Evolutionary conservation across 1,140 invertebrate genomes (phyloP), one percentile per base, ranked within the genome.

Genomic region (Bombus consobrinus): DNA sequence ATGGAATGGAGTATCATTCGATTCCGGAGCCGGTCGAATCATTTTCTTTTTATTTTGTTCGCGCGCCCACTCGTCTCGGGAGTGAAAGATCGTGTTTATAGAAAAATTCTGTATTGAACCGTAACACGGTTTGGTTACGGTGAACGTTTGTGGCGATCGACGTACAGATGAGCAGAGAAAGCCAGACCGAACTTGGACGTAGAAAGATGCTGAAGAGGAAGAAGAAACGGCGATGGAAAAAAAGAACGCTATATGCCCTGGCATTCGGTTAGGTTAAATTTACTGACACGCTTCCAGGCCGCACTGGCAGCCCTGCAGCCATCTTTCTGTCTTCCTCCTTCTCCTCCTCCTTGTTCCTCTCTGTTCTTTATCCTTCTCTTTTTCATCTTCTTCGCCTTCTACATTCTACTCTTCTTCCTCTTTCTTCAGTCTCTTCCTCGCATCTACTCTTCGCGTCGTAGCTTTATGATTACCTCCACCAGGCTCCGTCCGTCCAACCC

Each of bases 251-350:
- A 78, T 73, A 89, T 88, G 87, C 85, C 74, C 85, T 87, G 85
- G 87, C 87, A 90, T 91, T 91, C 89, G 90, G 90, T 91, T 91
- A 91, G 89, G 89, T 90, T 91, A 91, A 91, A 91, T 91, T 91
- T 90, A 91, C 89, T 89, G 89, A 91, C 90, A 91, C 89, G 90
- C 87, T 91, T 91, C 85, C 85, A 89, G 82, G 79, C 83, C 76
- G 87, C 81, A 64, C 87, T 89, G 89, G 79, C 87, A 90, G 82
- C 82, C 87, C 81, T 83, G 76, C 79, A 77, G 81, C 87, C 87
- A 81, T 87, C 80, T 68, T 78, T 64, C 69, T 80, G 37, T 76
- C 80, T 59, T 77, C 53, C 39, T 80, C 81, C 18, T 74, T 57
- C 18, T 59, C 8, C 32, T 41, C 22, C 43, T 15, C 6, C 2